A percentile compares a stretch with the other conserved stretches of the same genome.
Evolutionary conservation across 2,888 invertebrate species (phyloP).

Genomic region (Elegia similella): DNA sequence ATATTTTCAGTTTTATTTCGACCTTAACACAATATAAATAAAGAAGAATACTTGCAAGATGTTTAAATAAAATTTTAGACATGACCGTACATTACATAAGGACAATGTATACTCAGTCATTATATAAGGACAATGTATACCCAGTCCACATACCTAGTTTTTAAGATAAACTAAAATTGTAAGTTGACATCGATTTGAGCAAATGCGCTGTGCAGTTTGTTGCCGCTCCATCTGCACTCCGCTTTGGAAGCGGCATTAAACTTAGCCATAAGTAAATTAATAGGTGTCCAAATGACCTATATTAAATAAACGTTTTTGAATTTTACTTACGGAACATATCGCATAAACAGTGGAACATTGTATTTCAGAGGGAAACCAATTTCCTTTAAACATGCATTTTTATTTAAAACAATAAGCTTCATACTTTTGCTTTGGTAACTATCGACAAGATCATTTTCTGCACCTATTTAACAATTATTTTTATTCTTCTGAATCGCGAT

Average conservation of each 20-base stretch:
- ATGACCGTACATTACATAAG: not conserved
- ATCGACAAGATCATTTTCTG: not conserved
- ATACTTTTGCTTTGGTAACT: not conserved
- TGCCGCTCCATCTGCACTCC: too few relatives aligned
- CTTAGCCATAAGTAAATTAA: too few relatives aligned
- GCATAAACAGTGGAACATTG: conserved; percentile 1
- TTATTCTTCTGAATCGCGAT: too few relatives aligned
- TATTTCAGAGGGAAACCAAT: not conserved
- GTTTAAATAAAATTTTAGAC: not conserved
- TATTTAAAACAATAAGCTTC: not conserved
- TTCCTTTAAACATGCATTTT: not conserved
- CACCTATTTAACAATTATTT: not conserved
- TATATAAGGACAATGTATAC: too few relatives aligned
- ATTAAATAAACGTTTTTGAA: too few relatives aligned
- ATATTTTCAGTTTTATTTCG: not conserved
- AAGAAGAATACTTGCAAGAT: not conserved
- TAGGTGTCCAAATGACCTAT: too few relatives aligned
- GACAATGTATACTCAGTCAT: too few relatives aligned
- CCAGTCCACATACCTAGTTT: too few relatives aligned
- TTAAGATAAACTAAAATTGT: too few relatives aligned
- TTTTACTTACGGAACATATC: not conserved
- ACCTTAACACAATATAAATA: not conserved
- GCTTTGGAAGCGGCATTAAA: too few relatives aligned
- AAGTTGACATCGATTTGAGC: too few relatives aligned
- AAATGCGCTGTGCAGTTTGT: too few relatives aligned